Base-by-base conservation (phyloP, 2,797 vertebrate genomes). In the Denticeps clupeoides region DNA sequence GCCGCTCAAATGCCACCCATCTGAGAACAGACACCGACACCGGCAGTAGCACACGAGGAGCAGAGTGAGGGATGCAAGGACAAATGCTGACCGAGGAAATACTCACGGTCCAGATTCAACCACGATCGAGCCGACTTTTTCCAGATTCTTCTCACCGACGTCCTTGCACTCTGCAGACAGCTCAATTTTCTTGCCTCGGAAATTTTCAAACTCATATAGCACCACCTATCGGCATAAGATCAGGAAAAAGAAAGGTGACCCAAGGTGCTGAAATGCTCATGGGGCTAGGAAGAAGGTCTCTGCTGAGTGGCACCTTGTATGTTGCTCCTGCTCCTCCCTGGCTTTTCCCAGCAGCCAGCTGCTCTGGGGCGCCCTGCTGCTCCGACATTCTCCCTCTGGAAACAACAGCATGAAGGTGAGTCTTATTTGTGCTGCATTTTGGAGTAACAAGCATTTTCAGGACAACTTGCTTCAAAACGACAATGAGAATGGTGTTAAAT, bases 31-130 rank as follows among this genome's bases (percentile, higher is more conserved):
- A 18, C 7, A 26, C 9, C n/a, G 5, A 2, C 1, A 7, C 19
- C n/a, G 23, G 27, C 19, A 33, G 42, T 54, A 44, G 59, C 1
- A 58, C 40, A 48, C 46, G 19, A 24, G 11, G n/a, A 7, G 10
- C 41, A n/a, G 38, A 43, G 4, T 16, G 42, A 16, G 28, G 16
- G n/a, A 19, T 2, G n/a, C 25, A 48, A 29, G 63, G 13, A 54
- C 18, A 47, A 32, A 33, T 19, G 16, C 25, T 49, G 47, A 22
- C 12, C 13, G 26, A n/a, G 4, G 11, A 3, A 4, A 12, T 51
- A 91, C 92, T 93, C 70, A 95, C 88, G 88, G 90, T 53, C 90
- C 88, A 0, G 80, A 84, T 59, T 92, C 86, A 54, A 94, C 87
- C 5, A 87, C 83, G 67, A 93, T 65, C 49, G 89, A 96, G 67